Evolutionary conservation across 2,797 vertebrate species (phyloP), one percentile per base, ranked within the genome.

Genomic region (Sorex maritimensis): DNA sequence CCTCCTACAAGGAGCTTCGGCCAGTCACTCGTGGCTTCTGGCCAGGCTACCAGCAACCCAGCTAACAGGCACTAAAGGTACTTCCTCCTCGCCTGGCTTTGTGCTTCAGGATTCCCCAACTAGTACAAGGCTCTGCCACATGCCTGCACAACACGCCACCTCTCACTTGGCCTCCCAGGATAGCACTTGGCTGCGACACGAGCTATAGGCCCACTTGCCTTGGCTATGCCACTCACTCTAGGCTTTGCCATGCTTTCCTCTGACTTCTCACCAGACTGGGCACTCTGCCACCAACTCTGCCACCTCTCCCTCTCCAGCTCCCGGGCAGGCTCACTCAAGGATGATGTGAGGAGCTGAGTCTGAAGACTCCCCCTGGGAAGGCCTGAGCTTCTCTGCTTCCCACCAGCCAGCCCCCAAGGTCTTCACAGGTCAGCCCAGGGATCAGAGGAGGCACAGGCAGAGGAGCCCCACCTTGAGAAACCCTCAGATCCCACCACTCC

Each of bases 61-160:
- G 14, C 63, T 91, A 71, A 7, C 68, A 2, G 15, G 84, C 14
- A 14, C 0, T 0, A 3, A 1, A 0, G 58, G 67, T 7, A 55
- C 93, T 97, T 93, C 92, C 1, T n/a, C 52, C 26, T 80, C 4
- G 1, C 46, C 77, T 3, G 38, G 74, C 46, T 93, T 93, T 92
- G 11, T 65, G n/a, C 0, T 0, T 80, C 3, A 6, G 4, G 41
- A 5, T 68, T 78, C 81, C 81, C 26, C 28, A n/a, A 34, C 7
- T 15, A 26, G 14, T 46, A 52, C 38, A 49, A 90, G 49, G 6
- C 65, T 67, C 17, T 73, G 74, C 38, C 5, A 0, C 75, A 30
- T 7, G 73, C 69, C 83, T 41, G n/a, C 21, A n/a, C 81, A 19
- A 38, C 0, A 71, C 19, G 2, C 63, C 24, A 81, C 15, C 55